Evolutionary conservation across 2,113 vertebrate genomes (phyloP).

Genomic region (Porphyrio hochstetteri): DNA sequence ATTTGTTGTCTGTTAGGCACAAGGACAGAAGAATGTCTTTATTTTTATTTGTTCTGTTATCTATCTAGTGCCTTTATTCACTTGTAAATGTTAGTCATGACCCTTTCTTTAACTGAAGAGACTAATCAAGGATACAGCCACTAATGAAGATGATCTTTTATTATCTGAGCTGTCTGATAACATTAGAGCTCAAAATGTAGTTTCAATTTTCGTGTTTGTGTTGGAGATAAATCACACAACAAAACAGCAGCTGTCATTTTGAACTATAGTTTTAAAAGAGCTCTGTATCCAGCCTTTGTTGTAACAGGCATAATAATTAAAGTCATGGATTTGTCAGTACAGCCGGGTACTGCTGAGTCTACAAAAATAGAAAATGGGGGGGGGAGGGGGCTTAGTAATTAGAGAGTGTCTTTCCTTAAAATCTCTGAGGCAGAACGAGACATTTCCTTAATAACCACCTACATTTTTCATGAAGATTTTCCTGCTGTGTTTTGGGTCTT

Average conservation of each 20-base stretch:
- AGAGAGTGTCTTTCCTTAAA: neutral
- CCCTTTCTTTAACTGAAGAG: constrained; percentile 1
- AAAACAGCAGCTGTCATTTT: neutral
- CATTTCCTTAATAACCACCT: neutral
- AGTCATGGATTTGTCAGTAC: neutral
- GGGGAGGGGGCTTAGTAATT: neutral
- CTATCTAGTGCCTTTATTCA: neutral
- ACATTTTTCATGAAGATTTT: neutral
- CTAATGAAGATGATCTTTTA: constrained; percentile 41
- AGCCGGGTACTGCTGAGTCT: neutral
- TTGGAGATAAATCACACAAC: neutral
- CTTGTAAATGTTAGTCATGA: neutral
- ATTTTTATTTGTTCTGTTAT: neutral
- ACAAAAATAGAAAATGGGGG: neutral
- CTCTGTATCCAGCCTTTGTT: neutral
- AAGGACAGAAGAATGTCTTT: neutral
- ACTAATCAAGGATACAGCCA: constrained; percentile 2
- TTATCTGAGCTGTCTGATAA: constrained; percentile 11
- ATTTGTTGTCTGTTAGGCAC: neutral
- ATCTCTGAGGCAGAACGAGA: neutral
- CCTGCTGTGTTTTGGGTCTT: neutral
- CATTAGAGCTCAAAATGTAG: neutral
- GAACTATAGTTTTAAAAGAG: neutral
- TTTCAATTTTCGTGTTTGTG: neutral
- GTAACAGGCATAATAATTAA: neutral